These are phyloP conservation scores for Hyles vespertilio DNA, from an alignment of 1,140 invertebrate species.

Conservation along the genomic window DNA sequence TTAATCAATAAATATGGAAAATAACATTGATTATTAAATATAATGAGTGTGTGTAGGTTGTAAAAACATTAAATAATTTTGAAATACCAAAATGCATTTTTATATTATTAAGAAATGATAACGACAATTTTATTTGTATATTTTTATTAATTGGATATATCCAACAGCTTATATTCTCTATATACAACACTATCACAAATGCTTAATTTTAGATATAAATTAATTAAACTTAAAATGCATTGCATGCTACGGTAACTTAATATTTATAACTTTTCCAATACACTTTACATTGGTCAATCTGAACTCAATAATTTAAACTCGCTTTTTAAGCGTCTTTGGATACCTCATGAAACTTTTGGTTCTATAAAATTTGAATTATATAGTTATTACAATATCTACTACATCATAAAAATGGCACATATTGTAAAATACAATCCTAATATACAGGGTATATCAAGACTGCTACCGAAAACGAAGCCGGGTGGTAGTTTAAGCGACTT, in stretches of 20 bases:
- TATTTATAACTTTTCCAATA: constrained; percentile 3
- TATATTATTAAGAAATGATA: background rate
- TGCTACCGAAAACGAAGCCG: no score
- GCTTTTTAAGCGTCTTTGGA: no score
- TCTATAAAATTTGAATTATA: background rate
- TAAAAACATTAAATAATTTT: no score
- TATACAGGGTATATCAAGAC: no score
- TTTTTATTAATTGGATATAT: constrained; percentile 25
- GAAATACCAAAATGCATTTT: no score
- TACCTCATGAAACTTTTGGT: no score
- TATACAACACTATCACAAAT: constrained; percentile 30
- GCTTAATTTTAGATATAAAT: constrained; percentile 18
- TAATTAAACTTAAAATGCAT: constrained; percentile 22
- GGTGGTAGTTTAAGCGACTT: no score
- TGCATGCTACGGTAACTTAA: constrained; percentile 12
- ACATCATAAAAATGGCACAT: constrained; percentile 5
- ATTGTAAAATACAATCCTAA: background rate
- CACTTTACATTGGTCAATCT: background rate
- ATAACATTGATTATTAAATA: no score
- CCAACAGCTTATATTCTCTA: constrained; percentile 15
- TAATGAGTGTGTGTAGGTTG: no score
- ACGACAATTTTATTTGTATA: constrained; percentile 12
- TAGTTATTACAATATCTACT: constrained; percentile 11
- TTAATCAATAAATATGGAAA: no score
- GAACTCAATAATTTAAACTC: no score